Percentiles rank a stretch among this genome's conserved stretches.
These are phyloP conservation scores for Ricordea florida DNA, from an alignment of 92 coral and sea anemone species.

Conservation along the genomic window DNA sequence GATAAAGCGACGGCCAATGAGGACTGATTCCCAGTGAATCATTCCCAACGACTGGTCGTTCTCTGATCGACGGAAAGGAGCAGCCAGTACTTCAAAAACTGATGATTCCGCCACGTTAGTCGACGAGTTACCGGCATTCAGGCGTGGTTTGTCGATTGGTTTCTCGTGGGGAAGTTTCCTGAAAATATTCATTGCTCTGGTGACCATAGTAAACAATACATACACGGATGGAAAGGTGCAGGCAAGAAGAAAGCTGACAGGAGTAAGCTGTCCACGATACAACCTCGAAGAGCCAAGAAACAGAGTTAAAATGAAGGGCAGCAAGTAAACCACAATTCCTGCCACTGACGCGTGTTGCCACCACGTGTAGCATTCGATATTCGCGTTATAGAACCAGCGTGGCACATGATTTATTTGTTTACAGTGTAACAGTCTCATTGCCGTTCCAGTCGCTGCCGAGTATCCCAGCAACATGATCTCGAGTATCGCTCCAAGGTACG, in stretches of 20 bases:
- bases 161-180: background rate
- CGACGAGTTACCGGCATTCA: background rate
- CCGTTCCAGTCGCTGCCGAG: slow-evolving; percentile 23
- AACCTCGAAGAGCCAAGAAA: slow-evolving; percentile 20
- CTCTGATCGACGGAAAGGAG: slow-evolving; percentile 26
- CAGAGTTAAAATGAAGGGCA: slow-evolving; percentile 37
- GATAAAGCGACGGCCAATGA: slow-evolving; percentile 53
- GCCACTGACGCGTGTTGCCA: slow-evolving; percentile 21
- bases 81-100: slow-evolving; percentile 32
- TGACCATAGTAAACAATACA: background rate
- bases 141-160: background rate
- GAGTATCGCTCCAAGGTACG: slow-evolving; percentile 56
- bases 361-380: slow-evolving; percentile 28
- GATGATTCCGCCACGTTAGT: background rate
- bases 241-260: slow-evolving; percentile 8
- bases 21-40: slow-evolving; percentile 54
- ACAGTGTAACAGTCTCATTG: slow-evolving; percentile 39
- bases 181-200: background rate
- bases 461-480: slow-evolving; percentile 52
- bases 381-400: slow-evolving; percentile 44
- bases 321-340: background rate
- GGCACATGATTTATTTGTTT: slow-evolving; percentile 16
- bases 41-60: background rate
- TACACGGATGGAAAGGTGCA: slow-evolving; percentile 36
- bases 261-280: slow-evolving; percentile 20